phyloP scores from a whole-genome alignment of 2,888 invertebrate species.

The Troides oblongomaculatus region DNA sequence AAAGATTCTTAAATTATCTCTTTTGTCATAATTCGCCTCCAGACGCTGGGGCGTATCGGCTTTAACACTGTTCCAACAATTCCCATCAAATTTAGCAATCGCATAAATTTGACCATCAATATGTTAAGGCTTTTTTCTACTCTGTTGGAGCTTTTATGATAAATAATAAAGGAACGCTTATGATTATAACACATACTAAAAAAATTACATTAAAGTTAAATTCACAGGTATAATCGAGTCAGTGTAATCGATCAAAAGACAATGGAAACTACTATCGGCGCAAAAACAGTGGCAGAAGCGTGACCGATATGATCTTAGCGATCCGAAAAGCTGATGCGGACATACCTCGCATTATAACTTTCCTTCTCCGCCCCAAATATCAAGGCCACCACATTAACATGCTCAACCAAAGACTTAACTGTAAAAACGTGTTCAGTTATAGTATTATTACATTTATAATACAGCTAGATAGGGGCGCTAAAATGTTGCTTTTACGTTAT shows the following conservation, averaged over 20 bases:
- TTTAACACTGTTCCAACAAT: not conserved
- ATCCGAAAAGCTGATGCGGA: slow-evolving; percentile 38
- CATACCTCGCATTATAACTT: slow-evolving; percentile 42
- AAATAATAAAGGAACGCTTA: no score
- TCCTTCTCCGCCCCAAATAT: slow-evolving; percentile 51
- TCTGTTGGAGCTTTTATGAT: no score
- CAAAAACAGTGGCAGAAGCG: slow-evolving; percentile 42
- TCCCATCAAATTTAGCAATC: not conserved
- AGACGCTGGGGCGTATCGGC: not conserved
- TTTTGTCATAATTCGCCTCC: not conserved
- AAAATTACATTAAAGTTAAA: slow-evolving; percentile 5
- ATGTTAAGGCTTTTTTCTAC: no score
- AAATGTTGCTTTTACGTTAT: slow-evolving; percentile 32
- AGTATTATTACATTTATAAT: slow-evolving; percentile 47
- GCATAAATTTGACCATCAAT: not conserved
- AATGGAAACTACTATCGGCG: slow-evolving; percentile 31
- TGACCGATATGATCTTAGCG: slow-evolving; percentile 34
- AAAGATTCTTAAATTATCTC: not conserved
- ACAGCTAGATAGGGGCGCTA: slow-evolving; percentile 45
- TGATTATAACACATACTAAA: no score
- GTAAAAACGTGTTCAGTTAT: slow-evolving; percentile 61
- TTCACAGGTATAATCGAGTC: slow-evolving; percentile 24
- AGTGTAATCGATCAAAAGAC: slow-evolving; percentile 34
- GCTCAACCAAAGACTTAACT: slow-evolving; percentile 54
- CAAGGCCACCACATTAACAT: slow-evolving; percentile 56